A percentile compares a stretch with the other conserved stretches of the same genome.
Conservation (phyloP, 2,113 vertebrate genomes). For the Mustela nigripes region DNA sequence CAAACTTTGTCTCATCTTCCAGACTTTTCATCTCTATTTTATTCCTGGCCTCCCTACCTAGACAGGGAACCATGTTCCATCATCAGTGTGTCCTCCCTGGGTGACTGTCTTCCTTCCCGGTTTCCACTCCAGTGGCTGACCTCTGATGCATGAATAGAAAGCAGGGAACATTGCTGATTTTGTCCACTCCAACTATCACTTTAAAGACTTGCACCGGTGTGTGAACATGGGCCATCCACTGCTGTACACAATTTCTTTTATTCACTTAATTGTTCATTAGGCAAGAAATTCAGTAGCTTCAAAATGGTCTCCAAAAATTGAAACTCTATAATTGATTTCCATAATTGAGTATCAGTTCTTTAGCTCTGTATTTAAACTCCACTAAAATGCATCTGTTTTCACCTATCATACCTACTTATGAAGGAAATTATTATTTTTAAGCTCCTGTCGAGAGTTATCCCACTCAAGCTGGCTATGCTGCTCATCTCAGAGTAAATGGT, state of each 20-base stretch:
- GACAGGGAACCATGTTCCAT: too few relatives aligned
- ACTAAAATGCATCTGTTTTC: neutral
- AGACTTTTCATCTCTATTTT: fast-evolving
- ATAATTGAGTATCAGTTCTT: neutral
- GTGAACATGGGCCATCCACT: too few relatives aligned
- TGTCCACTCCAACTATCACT: neutral
- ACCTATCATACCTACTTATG: neutral
- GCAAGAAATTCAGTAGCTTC: neutral
- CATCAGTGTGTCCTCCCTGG: neutral
- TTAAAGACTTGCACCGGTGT: neutral
- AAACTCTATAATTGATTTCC: neutral
- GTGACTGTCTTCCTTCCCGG: neutral
- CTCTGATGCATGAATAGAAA: neutral
- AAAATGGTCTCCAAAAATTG: neutral
- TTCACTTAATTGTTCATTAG: neutral
- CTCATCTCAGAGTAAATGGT: neutral
- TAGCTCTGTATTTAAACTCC: neutral
- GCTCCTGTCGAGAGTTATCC: neutral
- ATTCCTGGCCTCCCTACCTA: neutral
- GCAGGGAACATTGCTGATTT: neutral
- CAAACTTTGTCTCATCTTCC: neutral
- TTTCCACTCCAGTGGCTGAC: neutral
- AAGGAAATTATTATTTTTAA: neutral
- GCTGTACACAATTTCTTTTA: neutral
- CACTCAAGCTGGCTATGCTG: fast-evolving